Evolutionary conservation across 2,888 invertebrate genomes (phyloP).

Genomic region (Drosophila suboccidentalis): DNA sequence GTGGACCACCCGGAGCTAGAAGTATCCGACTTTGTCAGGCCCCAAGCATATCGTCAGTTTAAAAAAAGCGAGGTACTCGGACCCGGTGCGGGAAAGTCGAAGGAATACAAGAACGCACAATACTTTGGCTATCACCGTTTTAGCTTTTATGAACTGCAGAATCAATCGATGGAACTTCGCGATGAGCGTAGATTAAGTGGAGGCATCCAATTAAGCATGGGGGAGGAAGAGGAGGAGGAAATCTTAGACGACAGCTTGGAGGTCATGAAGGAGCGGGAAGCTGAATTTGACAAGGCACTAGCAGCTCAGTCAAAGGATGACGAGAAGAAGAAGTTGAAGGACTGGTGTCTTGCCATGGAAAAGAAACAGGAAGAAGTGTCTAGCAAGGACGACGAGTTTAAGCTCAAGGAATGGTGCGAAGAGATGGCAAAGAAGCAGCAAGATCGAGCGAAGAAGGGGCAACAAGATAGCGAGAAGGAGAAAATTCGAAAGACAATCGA

Average conservation of each 20-base stretch:
- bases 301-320: slow-evolving; percentile 38
- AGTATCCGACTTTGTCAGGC: slow-evolving; percentile 57
- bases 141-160: slow-evolving; percentile 69
- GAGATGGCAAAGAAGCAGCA: slow-evolving; percentile 18
- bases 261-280: slow-evolving; percentile 39
- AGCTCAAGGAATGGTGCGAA: slow-evolving; percentile 4
- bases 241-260: slow-evolving; percentile 24
- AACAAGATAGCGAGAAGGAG: neutral
- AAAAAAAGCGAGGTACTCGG: slow-evolving; percentile 64
- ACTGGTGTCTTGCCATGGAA: slow-evolving; percentile 14
- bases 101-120: slow-evolving; percentile 78
- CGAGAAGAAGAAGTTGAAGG: slow-evolving; percentile 17
- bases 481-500: slow-evolving; percentile 11
- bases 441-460: neutral
- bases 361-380: slow-evolving; percentile 21
- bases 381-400: neutral
- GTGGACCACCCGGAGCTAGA: slow-evolving; percentile 67
- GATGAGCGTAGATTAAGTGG: slow-evolving; percentile 42
- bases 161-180: slow-evolving; percentile 61
- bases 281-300: slow-evolving; percentile 45
- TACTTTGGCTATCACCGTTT: slow-evolving; percentile 83
- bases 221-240: slow-evolving; percentile 35
- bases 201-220: slow-evolving; percentile 28
- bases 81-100: slow-evolving; percentile 71
- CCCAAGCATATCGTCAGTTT: slow-evolving; percentile 75